Evolutionary conservation across 2,888 invertebrate species (phyloP).

Genomic region (Ophion slaviceki): DNA sequence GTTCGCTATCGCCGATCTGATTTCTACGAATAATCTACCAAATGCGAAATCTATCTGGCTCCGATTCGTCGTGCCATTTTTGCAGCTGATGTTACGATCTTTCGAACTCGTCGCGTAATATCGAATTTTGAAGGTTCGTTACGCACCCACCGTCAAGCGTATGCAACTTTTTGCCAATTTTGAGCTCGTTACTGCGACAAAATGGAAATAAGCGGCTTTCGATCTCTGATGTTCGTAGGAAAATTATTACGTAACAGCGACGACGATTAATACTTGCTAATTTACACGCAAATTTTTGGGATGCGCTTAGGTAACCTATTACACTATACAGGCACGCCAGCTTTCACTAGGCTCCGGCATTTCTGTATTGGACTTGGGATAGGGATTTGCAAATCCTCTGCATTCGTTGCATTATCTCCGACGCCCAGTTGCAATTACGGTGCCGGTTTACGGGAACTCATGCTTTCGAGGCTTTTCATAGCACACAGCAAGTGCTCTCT

Average conservation of each 20-base stretch:
- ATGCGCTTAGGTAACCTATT: neutral
- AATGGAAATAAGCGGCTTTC: too few relatives aligned
- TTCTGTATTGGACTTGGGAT: conserved; percentile 20
- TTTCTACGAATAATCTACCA: too few relatives aligned
- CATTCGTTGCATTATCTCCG: conserved; percentile 45
- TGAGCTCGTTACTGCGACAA: too few relatives aligned
- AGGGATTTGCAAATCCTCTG: conserved; percentile 31
- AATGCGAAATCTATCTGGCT: too few relatives aligned
- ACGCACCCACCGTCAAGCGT: too few relatives aligned
- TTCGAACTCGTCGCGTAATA: too few relatives aligned
- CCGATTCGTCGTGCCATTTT: too few relatives aligned
- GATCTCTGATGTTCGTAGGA: conserved; percentile 36
- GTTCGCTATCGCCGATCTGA: too few relatives aligned
- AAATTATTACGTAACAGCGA: too few relatives aligned
- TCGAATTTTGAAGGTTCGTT: too few relatives aligned
- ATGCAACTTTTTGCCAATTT: too few relatives aligned
- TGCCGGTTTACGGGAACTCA: conserved; percentile 32
- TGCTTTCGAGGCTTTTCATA: conserved; percentile 31
- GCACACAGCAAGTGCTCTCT: conserved; percentile 11
- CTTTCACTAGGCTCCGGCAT: conserved; percentile 8
- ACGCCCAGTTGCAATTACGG: conserved; percentile 53
- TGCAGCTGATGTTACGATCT: too few relatives aligned
- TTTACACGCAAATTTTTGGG: conserved; percentile 27
- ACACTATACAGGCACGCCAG: neutral
- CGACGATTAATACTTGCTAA: conserved; percentile 20